These are phyloP conservation scores for Tenthredo livida DNA, from an alignment of 2,888 invertebrate species.

Conservation along the genomic window DNA sequence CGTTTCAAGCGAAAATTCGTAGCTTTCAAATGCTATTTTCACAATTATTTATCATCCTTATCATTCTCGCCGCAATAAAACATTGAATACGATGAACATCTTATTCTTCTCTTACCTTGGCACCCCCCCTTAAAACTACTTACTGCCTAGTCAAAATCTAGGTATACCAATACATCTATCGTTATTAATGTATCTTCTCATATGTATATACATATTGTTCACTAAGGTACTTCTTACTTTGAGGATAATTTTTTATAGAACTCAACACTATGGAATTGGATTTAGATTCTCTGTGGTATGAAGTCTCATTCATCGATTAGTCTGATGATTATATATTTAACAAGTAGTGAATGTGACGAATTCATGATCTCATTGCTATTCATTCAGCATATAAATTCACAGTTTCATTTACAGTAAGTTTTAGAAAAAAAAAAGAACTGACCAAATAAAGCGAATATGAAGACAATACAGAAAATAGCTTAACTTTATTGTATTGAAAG, in stretches of 20 bases:
- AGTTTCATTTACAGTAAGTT: conserved; percentile 22
- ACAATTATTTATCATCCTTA: too few species aligned
- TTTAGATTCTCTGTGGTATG: not conserved
- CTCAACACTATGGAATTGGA: not conserved
- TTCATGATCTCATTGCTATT: not conserved
- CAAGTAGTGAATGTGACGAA: not conserved
- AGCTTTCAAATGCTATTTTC: too few species aligned
- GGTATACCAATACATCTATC: not conserved
- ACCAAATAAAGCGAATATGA: not conserved
- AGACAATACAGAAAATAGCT: conserved; percentile 6
- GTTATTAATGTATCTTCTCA: not conserved
- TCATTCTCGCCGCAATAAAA: too few species aligned
- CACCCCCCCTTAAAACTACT: not conserved
- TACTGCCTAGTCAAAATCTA: not conserved
- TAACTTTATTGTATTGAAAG: not conserved
- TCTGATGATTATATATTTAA: not conserved
- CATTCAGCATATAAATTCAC: not conserved
- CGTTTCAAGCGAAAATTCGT: too few species aligned
- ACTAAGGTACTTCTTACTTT: not conserved
- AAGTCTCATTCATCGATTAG: not conserved
- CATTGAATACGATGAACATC: too few species aligned
- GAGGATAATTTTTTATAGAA: not conserved
- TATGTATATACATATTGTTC: not conserved
- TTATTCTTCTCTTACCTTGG: too few species aligned
- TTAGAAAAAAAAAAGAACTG: conserved; percentile 5